These are phyloP conservation scores for Lucifuga dentata DNA, from an alignment of 2,113 vertebrate genomes.

Conservation along the genomic window DNA sequence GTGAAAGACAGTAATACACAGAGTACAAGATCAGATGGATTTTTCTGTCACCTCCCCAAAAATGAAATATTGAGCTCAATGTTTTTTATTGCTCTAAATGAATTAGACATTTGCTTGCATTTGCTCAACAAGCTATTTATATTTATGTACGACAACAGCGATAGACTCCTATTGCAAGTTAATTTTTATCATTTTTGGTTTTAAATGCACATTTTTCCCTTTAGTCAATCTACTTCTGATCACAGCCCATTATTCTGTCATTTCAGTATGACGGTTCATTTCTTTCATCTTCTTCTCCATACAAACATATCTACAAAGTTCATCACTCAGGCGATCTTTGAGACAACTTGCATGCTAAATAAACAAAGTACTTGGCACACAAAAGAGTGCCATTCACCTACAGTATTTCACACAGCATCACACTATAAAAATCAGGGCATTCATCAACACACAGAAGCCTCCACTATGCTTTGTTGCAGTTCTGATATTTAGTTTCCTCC, in stretches of 20 bases:
- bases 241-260: slow-evolving; percentile 7
- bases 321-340: slow-evolving; percentile 17
- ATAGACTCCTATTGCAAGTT: slow-evolving; percentile 33
- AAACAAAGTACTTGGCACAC: slow-evolving; percentile 33
- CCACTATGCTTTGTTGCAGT: slow-evolving; percentile 56
- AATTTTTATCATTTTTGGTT: slow-evolving; percentile 39
- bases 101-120: slow-evolving; percentile 45
- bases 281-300: slow-evolving; percentile 6
- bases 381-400: slow-evolving; percentile 53
- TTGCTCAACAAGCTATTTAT: slow-evolving; percentile 38
- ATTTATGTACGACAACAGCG: slow-evolving; percentile 30
- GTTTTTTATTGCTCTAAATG: slow-evolving; percentile 51
- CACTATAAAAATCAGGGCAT: slow-evolving; percentile 53
- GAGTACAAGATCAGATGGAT: slow-evolving; percentile 3
- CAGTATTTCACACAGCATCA: slow-evolving; percentile 39
- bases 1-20: slow-evolving; percentile 42
- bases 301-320: slow-evolving; percentile 13
- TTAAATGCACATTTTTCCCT: slow-evolving; percentile 8
- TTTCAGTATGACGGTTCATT: slow-evolving; percentile 14
- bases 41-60: slow-evolving; percentile 46
- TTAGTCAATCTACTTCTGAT: slow-evolving; percentile 24
- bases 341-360: slow-evolving; percentile 30
- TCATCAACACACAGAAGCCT: slow-evolving; percentile 56
- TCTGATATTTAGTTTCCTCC: slow-evolving; percentile 63
- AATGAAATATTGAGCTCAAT: slow-evolving; percentile 62